Conservation (phyloP, 2,113 vertebrate genomes). For the mouse (Mus musculus) region GRCm39 chr11:34152501-34153000, state of each 20-base stretch:
- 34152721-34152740: not conserved
- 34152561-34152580: not conserved
- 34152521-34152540: not conserved
- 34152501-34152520: not conserved
- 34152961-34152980: rapidly evolving
- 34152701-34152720: not conserved
- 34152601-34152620: not conserved
- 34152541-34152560: not conserved
- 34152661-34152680: not conserved
- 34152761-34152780: not conserved
- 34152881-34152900: not conserved
- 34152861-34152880: rapidly evolving
- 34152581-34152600: not conserved
- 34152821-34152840: not conserved
- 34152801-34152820: rapidly evolving
- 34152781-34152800: too few relatives aligned
- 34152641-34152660: not conserved
- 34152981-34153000: not conserved
- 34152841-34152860: rapidly evolving
- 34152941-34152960: rapidly evolving
- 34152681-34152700: not conserved
- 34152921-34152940: not conserved
- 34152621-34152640: not conserved
- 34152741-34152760: not conserved
- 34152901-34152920: not conserved